Base-by-base conservation (phyloP, 2,797 vertebrate species). In the Gastrophryne carolinensis region DNA sequence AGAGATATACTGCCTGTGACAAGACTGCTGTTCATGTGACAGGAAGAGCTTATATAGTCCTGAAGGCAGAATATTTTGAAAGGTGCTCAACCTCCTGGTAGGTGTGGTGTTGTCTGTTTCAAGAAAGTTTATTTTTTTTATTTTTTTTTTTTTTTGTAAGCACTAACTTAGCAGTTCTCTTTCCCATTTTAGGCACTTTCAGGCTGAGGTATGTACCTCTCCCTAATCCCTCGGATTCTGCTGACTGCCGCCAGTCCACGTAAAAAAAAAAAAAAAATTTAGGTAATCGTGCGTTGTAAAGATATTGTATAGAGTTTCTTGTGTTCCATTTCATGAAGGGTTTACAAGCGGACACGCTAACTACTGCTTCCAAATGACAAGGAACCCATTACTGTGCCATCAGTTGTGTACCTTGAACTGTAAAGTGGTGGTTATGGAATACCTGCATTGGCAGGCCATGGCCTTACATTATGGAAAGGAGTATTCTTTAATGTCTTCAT, bases 121-220 rank as follows among this genome's bases (percentile, higher is more conserved):
- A n/a, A n/a, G n/a, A n/a, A n/a, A n/a, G n/a, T n/a, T n/a, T 86
- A 85, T 86, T 84, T 86, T 88, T 87, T 86, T 68, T 68, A 56
- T 86, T 85, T 75, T 60, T 44, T 49, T 1, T 75, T 73, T 26
- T 21, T 0, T 35, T 77, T 80, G 57, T 67, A 41, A 79, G 29
- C 81, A 26, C 78, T 87, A 81, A 87, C 86, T 85, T 80, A 86
- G 84, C 81, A 61, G 73, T 89, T 92, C 86, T 92, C 85, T 92
- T 89, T 92, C 91, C 89, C 86, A 73, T 94, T 94, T 81, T 93
- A 98, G 95, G 95, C 91, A 94, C 93, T 85, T 96, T 96, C 91
- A 93, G 95, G 88, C 90, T 97, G 85, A 96, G 95, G 87, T 97
- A 94, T 82, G 88, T 93, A 81, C 90, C 92, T 85, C 88, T 93